Evolutionary conservation across 2,888 invertebrate genomes (phyloP).

Genomic region (Capitulum mitella): DNA sequence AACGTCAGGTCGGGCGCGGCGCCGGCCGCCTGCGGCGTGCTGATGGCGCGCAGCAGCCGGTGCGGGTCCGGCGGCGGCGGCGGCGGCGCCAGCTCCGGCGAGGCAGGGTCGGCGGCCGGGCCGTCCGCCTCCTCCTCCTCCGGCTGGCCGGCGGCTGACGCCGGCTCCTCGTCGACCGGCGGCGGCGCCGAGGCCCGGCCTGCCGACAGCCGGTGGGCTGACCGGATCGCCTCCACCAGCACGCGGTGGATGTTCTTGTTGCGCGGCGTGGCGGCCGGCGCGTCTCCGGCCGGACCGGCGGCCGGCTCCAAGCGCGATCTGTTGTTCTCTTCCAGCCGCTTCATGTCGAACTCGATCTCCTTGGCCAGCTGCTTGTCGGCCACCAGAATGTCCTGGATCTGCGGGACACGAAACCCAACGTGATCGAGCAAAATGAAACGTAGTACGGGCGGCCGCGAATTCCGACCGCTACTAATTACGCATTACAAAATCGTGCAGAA

Average conservation of each 20-base stretch:
- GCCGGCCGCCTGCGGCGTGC: not conserved
- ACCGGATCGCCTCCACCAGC: constrained; percentile 15
- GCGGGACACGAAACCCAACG: too few species aligned
- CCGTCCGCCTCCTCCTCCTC: not conserved
- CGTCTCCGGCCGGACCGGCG: not conserved
- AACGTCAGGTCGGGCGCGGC: constrained; percentile 6
- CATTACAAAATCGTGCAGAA: too few species aligned
- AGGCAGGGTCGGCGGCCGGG: not conserved
- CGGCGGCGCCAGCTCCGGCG: not conserved
- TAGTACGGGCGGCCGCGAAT: too few species aligned
- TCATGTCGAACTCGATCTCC: constrained; percentile 47
- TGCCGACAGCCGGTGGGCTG: constrained; percentile 3
- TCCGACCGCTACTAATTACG: too few species aligned
- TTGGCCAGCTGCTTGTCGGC: constrained; percentile 45
- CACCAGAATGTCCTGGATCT: constrained; percentile 44
- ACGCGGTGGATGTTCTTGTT: not conserved
- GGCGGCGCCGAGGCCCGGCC: not conserved
- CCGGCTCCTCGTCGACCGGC: not conserved
- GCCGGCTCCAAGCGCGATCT: not conserved
- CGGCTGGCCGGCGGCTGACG: not conserved
- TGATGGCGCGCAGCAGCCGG: not conserved
- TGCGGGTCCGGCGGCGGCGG: too few species aligned
- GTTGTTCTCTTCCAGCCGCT: constrained; percentile 41
- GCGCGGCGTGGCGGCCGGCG: not conserved
- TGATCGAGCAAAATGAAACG: too few species aligned